Conservation (phyloP, 2,888 invertebrate species). For the Petrolisthes cinctipes region DNA sequence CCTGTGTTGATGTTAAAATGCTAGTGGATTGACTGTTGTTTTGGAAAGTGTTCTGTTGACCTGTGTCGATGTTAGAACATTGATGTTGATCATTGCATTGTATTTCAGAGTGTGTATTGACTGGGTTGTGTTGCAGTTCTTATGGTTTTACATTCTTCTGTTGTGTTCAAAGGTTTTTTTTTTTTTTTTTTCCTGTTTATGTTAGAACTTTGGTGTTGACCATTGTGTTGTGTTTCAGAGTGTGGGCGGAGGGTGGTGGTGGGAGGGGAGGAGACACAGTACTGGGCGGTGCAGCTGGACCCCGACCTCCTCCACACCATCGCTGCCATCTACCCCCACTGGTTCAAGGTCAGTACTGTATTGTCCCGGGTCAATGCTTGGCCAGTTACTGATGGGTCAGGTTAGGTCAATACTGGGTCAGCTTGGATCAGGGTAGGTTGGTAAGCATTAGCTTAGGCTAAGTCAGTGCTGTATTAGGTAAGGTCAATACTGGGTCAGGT, state of each 20-base stretch:
- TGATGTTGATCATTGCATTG: not conserved
- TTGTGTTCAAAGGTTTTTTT: not conserved
- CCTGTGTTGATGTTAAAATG: not conserved
- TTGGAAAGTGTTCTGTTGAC: no score
- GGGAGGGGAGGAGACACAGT: conserved; percentile 57
- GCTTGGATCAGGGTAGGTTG: not conserved
- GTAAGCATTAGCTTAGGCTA: not conserved
- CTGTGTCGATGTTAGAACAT: no score
- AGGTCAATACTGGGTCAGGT: not conserved
- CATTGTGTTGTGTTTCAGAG: conserved; percentile 35
- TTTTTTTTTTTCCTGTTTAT: not conserved
- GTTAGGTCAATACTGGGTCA: not conserved
- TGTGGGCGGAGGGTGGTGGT: conserved; percentile 63
- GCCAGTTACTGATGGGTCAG: not conserved
- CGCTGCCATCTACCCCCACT: conserved; percentile 92
- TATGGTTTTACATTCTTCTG: not conserved
- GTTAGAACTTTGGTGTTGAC: not conserved
- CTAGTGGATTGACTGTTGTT: not conserved
- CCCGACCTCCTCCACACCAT: conserved; percentile 92
- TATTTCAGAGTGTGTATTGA: no score
- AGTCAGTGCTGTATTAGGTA: not conserved
- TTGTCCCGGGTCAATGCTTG: not conserved
- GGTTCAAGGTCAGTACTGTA: conserved; percentile 79
- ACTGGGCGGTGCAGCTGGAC: conserved; percentile 91
- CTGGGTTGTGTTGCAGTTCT: no score